These are phyloP conservation scores for Ganaspis sp. DNA, from an alignment of 1,140 invertebrate genomes.

Conservation along the genomic window DNA sequence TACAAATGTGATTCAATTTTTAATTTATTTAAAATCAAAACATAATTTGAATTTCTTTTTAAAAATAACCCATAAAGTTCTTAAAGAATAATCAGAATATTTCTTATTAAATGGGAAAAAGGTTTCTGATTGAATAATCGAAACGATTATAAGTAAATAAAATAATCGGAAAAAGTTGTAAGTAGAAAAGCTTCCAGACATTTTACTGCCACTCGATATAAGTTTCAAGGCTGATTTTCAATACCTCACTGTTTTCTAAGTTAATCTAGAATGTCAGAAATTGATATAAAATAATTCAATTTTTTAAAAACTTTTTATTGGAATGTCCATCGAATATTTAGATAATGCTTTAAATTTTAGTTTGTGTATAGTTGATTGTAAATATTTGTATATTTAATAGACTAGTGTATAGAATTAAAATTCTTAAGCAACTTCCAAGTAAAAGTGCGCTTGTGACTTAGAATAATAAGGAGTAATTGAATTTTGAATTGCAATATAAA, in stretches of 20 bases:
- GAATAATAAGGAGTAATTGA: conserved; percentile 2
- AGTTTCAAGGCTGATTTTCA: conserved; percentile 16
- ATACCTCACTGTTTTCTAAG: conserved; percentile 24
- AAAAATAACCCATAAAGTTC: no score
- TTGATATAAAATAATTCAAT: background rate
- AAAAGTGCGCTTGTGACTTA: conserved; percentile 2
- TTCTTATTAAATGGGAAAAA: no score
- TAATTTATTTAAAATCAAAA: background rate
- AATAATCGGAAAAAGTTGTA: background rate
- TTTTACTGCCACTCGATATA: conserved; percentile 16
- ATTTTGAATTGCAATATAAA: background rate
- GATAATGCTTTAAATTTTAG: conserved; percentile 9
- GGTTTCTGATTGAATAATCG: no score
- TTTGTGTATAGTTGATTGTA: conserved; percentile 20
- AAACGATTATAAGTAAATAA: background rate
- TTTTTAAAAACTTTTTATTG: background rate
- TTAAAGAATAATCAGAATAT: no score
- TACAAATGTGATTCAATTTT: background rate
- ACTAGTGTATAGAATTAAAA: conserved; percentile 20
- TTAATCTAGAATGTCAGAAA: conserved; percentile 13
- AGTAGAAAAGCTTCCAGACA: background rate
- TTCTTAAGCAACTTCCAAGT: conserved; percentile 4
- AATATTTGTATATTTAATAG: conserved; percentile 28
- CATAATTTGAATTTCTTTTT: background rate
- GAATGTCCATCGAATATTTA: conserved; percentile 14